A percentile compares a stretch with the other conserved stretches of the same genome.
phyloP scores from a whole-genome alignment of 1,140 invertebrate genomes.

The Marisa cornuarietis region DNA sequence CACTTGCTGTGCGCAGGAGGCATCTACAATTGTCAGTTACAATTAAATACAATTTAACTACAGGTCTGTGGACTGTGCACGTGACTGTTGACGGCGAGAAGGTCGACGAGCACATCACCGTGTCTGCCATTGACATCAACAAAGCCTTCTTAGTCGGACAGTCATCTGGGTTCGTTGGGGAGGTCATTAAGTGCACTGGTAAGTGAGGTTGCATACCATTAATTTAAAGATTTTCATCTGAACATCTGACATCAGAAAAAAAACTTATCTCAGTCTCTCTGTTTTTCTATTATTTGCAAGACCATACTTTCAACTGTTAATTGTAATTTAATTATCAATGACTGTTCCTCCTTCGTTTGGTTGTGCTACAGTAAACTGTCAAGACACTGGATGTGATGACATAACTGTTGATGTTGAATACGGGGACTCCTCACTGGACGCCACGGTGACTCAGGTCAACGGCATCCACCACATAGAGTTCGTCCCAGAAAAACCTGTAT shows the following conservation, averaged over 20 bases:
- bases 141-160: conserved; percentile 53
- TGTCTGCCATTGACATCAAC: conserved; percentile 57
- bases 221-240: background rate
- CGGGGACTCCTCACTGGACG: conserved; percentile 28
- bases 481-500: conserved; percentile 89
- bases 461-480: conserved; percentile 72
- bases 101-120: conserved; percentile 74
- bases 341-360: too few species aligned
- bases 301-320: too few species aligned
- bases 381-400: conserved; percentile 83
- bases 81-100: conserved; percentile 93
- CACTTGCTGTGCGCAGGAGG: too few species aligned
- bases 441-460: conserved; percentile 20
- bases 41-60: background rate
- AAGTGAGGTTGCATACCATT: conserved; percentile 1
- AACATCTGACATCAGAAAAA: too few species aligned
- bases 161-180: conserved; percentile 60
- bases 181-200: conserved; percentile 52
- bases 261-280: too few species aligned
- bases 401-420: conserved; percentile 36
- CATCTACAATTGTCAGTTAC: too few species aligned
- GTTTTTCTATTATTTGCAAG: too few species aligned
- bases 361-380: conserved; percentile 55
- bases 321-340: too few species aligned
- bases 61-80: conserved; percentile 89